Conservation (phyloP, 2,113 vertebrate species). For the Amblyopsis rosae region DNA sequence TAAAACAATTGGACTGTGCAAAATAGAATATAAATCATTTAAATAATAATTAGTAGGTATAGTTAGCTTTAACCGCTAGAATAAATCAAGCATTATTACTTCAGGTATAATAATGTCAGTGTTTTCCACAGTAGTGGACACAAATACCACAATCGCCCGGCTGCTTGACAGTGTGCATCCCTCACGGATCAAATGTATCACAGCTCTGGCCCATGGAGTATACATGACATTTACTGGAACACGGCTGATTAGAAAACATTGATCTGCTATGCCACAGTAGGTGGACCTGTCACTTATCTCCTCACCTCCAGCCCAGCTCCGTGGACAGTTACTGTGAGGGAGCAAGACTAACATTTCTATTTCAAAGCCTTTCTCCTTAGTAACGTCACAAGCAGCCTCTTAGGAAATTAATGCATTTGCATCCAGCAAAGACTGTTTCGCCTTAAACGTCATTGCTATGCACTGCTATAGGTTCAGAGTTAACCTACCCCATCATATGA, state of each 20-base stretch:
- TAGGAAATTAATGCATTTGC: conserved; percentile 14
- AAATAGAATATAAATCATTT: no score
- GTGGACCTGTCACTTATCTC: background rate
- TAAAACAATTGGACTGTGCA: no score
- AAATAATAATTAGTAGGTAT: no score
- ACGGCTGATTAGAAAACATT: background rate
- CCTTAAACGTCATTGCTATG: background rate
- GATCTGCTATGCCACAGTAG: background rate
- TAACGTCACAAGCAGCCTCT: conserved; percentile 8
- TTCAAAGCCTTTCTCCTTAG: background rate
- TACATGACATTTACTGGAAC: background rate
- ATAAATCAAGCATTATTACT: background rate
- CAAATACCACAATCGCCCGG: background rate
- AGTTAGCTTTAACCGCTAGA: no score
- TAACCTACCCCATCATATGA: background rate
- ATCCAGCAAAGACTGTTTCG: no score
- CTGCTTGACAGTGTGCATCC: background rate
- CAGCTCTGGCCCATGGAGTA: background rate
- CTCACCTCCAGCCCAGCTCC: background rate
- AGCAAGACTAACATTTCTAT: background rate
- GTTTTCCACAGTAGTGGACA: background rate
- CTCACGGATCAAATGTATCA: background rate
- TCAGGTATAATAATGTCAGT: no score
- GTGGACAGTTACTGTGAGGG: background rate
- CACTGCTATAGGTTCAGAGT: background rate